Conservation (phyloP, 2,113 vertebrate genomes). For the Terrapene triunguis region DNA sequence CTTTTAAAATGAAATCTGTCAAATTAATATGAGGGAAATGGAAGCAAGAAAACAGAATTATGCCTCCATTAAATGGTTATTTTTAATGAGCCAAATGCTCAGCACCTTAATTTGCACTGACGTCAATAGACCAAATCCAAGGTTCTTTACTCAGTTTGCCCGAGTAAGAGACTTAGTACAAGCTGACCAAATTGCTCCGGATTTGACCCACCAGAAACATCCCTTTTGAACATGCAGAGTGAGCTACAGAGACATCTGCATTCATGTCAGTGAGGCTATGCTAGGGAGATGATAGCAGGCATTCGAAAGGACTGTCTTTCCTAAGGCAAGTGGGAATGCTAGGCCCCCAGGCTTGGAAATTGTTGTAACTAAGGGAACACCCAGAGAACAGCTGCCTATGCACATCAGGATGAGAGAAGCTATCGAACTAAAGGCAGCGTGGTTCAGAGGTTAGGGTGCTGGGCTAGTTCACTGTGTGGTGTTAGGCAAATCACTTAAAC, state of each 20-base stretch:
- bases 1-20: not conserved
- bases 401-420: not conserved
- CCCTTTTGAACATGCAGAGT: not conserved
- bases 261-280: not conserved
- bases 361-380: not conserved
- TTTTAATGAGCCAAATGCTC: not conserved
- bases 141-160: not conserved
- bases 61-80: not conserved
- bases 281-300: not conserved
- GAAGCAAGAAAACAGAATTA: not conserved
- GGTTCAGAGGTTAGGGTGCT: not conserved
- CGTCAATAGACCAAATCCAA: not conserved
- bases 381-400: not conserved
- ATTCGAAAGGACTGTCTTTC: not conserved
- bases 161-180: accelerated
- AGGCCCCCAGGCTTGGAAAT: not conserved
- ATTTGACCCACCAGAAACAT: not conserved
- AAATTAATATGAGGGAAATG: accelerated
- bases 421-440: not conserved
- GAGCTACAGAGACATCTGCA: not conserved
- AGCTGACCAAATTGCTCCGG: not conserved
- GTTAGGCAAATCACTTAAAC: not conserved
- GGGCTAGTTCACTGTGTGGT: not conserved
- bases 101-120: not conserved
- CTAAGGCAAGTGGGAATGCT: not conserved